Conservation (phyloP, 92 coral and sea anemone genomes). For the Muricea muricata region DNA sequence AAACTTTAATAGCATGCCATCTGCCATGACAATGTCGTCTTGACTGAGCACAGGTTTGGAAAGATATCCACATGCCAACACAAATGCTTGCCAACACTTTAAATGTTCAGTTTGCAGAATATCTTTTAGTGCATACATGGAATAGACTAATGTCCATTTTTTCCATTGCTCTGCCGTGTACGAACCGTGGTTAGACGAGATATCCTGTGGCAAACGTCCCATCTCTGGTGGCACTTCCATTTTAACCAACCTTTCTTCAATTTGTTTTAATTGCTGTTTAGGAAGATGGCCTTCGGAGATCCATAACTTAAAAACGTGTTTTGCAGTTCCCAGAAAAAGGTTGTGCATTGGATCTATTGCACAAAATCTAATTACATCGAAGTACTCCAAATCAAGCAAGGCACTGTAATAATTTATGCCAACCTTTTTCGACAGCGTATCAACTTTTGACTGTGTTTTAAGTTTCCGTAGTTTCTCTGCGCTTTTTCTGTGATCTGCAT, state of each 20-base stretch:
- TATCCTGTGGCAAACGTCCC: slow-evolving; percentile 69
- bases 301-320: neutral
- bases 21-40: slow-evolving; percentile 7
- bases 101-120: neutral
- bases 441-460: slow-evolving; percentile 40
- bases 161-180: slow-evolving; percentile 66
- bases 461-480: slow-evolving; percentile 22
- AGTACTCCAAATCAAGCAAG: neutral
- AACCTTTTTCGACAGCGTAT: neutral
- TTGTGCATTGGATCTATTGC: slow-evolving; percentile 3
- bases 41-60: slow-evolving; percentile 22
- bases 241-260: slow-evolving; percentile 10
- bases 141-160: slow-evolving; percentile 7
- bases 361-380: neutral
- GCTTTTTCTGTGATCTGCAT: slow-evolving; percentile 32
- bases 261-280: too few relatives aligned
- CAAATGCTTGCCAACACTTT: slow-evolving; percentile 18
- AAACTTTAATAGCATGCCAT: neutral
- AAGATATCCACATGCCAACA: slow-evolving; percentile 6
- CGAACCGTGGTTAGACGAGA: slow-evolving; percentile 68
- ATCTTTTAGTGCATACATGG: slow-evolving; percentile 6
- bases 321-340: neutral
- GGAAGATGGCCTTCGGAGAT: slow-evolving; percentile 42
- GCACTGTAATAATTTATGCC: slow-evolving; percentile 29
- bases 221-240: slow-evolving; percentile 60